Base-by-base conservation (phyloP, 2,797 vertebrate species). In the Remorina albescens region DNA sequence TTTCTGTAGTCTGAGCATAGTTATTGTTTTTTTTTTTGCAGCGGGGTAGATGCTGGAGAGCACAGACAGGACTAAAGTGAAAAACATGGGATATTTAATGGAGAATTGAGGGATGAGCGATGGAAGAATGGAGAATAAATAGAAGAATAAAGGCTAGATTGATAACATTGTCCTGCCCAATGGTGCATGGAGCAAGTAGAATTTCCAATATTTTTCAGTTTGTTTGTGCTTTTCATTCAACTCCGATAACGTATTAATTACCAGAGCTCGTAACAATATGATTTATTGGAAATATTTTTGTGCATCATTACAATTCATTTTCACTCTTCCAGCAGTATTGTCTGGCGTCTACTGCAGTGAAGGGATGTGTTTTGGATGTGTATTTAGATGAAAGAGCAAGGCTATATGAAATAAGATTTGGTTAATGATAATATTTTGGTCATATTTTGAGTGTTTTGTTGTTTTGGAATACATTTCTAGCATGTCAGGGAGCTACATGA, bases 1-100 rank as follows among this genome's bases (percentile, higher is more conserved):
- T 56, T 55, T 39, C 21, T 36, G 16, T 21, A 58, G 51, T 39
- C 57, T 0, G 10, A 66, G 51, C 26, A 28, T 42, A 75, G 53
- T 34, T 67, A 80, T 76, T 34, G 81, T 79, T 78, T 74, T 58
- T 12, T 25, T 39, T 58, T 12, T 25, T 39, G 28, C 13, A 61
- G 15, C 39, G 41, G 36, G 42, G 49, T 26, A 36, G 34, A 58
- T 1, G 23, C 4, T 32, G 36, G 75, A 50, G 53, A 25, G 12
- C 4, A 15, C 13, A 69, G 8, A 64, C 5, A 5, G 51, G 67
- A 49, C 28, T 37, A 65, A 67, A 47, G 30, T 53, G 49, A 36
- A 30, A 66, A 69, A 34, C 16, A 47, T 6, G 6, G 26, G 2
- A 8, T 36, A 26, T 32, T 16, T 47, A 50, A 47, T 25, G 8